These are phyloP conservation scores for Mylabris phalerata DNA, from an alignment of 1,140 invertebrate genomes.

Conservation along the genomic window DNA sequence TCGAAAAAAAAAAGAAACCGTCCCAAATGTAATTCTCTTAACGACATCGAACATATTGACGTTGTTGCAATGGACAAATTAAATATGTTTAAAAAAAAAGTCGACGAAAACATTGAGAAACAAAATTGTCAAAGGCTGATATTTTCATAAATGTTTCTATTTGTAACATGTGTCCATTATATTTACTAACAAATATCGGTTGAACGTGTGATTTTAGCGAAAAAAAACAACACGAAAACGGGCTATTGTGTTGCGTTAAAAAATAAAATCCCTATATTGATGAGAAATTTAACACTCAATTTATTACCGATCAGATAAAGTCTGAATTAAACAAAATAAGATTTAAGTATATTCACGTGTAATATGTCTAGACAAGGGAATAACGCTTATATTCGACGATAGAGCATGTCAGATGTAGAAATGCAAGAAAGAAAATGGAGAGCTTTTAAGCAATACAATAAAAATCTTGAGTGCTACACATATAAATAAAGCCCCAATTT, in stretches of 20 bases:
- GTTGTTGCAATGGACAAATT: neutral
- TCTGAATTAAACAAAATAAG: no score
- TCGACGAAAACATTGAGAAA: constrained; percentile 10
- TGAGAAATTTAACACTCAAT: no score
- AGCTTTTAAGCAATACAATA: constrained; percentile 11
- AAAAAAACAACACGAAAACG: no score
- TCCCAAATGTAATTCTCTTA: no score
- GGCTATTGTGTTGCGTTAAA: no score
- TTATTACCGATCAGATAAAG: no score
- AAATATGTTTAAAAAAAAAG: constrained; percentile 3
- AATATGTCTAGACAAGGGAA: neutral
- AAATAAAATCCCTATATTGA: no score
- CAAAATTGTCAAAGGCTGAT: constrained; percentile 8
- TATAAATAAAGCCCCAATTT: constrained; percentile 6
- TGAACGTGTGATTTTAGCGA: neutral
- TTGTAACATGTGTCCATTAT: constrained; percentile 7
- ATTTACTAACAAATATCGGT: constrained; percentile 1
- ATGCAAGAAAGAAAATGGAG: constrained; percentile 12
- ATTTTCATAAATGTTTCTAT: constrained; percentile 3
- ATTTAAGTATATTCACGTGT: no score
- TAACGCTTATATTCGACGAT: constrained; percentile 6
- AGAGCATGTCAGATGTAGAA: constrained; percentile 4
- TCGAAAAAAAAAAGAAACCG: no score
- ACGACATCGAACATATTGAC: no score
- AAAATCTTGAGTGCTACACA: constrained; percentile 11